Conservation (phyloP, 2,888 invertebrate genomes). For the Acanthoscelides obtectus region DNA sequence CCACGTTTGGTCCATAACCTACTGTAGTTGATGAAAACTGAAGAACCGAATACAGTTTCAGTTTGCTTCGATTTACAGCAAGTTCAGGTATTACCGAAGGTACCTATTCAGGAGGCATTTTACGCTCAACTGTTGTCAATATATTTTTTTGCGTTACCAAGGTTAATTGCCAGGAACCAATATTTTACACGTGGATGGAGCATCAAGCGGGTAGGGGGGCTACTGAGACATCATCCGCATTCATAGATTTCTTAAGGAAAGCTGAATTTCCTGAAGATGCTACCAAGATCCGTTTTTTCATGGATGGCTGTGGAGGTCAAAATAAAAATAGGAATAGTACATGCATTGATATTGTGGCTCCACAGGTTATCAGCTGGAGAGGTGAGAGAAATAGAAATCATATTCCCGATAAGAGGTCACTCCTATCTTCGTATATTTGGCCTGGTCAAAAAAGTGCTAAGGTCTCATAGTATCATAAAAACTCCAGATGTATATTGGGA, state of each 20-base stretch:
- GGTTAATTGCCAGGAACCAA: too few relatives aligned
- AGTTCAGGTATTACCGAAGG: too few relatives aligned
- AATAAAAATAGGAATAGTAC: constrained; percentile 6
- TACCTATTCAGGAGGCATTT: too few relatives aligned
- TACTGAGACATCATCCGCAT: neutral
- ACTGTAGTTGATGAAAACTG: too few relatives aligned
- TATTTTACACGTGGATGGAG: too few relatives aligned
- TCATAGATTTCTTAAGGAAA: neutral
- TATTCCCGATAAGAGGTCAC: constrained; percentile 7
- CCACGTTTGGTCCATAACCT: too few relatives aligned
- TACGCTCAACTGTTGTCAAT: too few relatives aligned
- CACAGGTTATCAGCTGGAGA: constrained; percentile 3
- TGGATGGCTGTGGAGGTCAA: constrained; percentile 4
- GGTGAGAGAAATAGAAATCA: constrained; percentile 5
- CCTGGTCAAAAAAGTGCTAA: constrained; percentile 14
- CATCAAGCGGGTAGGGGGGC: neutral
- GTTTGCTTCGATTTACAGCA: too few relatives aligned
- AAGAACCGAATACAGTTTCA: too few relatives aligned
- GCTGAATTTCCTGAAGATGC: constrained; percentile 1
- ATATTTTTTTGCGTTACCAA: neutral
- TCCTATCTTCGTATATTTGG: constrained; percentile 6
- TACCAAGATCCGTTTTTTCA: constrained; percentile 1
- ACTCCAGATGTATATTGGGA: constrained; percentile 4
- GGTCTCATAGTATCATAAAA: constrained; percentile 16
- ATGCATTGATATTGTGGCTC: constrained; percentile 7